A percentile compares a stretch with the other conserved stretches of the same genome.
These are phyloP conservation scores for Calosoma granatense DNA, from an alignment of 1,140 invertebrate species.

Conservation along the genomic window DNA sequence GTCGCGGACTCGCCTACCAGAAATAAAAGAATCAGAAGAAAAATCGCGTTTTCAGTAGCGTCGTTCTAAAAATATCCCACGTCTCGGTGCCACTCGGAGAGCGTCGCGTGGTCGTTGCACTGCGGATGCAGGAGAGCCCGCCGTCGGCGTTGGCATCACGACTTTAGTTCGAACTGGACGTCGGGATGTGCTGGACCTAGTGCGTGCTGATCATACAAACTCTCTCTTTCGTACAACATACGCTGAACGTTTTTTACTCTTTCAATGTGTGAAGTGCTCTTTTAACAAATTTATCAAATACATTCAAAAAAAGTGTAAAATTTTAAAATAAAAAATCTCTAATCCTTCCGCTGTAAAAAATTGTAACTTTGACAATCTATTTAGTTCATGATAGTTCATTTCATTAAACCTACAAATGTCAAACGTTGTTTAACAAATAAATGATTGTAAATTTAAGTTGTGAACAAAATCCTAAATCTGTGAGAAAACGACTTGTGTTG, in stretches of 20 bases:
- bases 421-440: no score
- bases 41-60: not conserved
- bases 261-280: not conserved
- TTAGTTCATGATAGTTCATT: no score
- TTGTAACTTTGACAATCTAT: no score
- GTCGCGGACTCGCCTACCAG: not conserved
- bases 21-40: slow-evolving; percentile 1
- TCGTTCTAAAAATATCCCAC: not conserved
- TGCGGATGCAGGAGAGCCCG: not conserved
- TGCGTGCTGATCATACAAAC: no score
- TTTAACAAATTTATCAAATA: no score
- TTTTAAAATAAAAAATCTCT: no score
- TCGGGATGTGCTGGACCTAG: not conserved
- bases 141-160: not conserved
- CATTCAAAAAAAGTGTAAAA: no score
- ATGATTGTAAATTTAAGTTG: no score
- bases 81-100: not conserved
- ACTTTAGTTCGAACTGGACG: not conserved
- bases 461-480: no score
- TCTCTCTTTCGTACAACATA: no score
- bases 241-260: not conserved
- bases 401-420: no score
- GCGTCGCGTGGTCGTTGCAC: slow-evolving; percentile 1
- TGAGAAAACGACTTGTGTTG: not conserved
- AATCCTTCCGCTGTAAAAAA: no score